These are phyloP conservation scores for Oostethus manadensis DNA, from an alignment of 2,113 vertebrate species.

Conservation along the genomic window DNA sequence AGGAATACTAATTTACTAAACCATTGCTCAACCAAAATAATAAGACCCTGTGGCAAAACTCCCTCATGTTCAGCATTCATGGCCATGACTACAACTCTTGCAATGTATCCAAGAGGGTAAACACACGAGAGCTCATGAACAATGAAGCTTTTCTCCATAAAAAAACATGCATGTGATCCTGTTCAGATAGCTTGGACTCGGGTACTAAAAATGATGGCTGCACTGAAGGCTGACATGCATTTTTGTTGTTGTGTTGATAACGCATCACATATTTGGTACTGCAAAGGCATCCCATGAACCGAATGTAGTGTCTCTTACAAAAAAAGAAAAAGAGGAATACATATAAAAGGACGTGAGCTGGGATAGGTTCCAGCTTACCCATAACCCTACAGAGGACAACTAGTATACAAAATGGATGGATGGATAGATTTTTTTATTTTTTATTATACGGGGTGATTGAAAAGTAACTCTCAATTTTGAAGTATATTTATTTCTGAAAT, in stretches of 20 bases:
- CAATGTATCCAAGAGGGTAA: background rate
- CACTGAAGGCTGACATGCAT: background rate
- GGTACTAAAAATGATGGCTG: too few species aligned
- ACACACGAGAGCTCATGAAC: background rate
- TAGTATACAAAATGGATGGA: too few species aligned
- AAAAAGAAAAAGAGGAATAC: too few species aligned
- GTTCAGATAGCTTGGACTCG: background rate
- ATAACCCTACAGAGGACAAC: too few species aligned
- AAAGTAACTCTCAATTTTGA: too few species aligned
- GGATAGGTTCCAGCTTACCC: too few species aligned
- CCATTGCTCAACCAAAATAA: constrained; percentile 45
- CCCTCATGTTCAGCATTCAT: background rate
- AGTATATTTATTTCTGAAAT: too few species aligned
- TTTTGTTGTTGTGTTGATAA: background rate
- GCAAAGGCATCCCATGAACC: too few species aligned
- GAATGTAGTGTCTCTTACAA: too few species aligned
- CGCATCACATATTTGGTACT: background rate
- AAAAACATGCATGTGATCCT: background rate
- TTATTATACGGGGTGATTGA: too few species aligned
- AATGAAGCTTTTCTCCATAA: background rate
- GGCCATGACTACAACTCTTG: background rate
- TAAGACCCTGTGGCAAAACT: constrained; percentile 23
- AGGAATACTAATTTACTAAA: constrained; percentile 54
- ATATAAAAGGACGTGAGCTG: too few species aligned
- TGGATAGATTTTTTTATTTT: too few species aligned